Evolutionary conservation across 2,888 invertebrate species (phyloP), one percentile per base, ranked within the genome.

Genomic region (Callyntrura sp.): DNA sequence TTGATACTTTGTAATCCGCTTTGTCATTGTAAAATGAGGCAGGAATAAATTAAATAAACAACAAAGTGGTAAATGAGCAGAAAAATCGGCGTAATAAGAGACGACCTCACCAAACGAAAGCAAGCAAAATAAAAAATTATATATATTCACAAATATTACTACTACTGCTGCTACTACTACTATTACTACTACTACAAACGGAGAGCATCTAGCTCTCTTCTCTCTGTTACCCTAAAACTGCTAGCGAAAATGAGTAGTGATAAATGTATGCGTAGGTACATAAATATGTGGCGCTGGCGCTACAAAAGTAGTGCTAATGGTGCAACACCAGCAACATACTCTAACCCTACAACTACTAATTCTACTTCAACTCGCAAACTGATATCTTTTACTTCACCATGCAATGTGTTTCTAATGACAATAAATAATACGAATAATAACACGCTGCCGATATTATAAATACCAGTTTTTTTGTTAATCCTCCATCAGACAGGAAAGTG

Each of bases 1-100:
- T 87, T 90, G 90, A 90, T 87, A 83, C 87, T 83, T 60, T 87
- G 79, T 90, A 90, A 90, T 90, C 90, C 90, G 90, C 90, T 90
- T 90, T 90, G 87, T 87, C 86, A 86, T 82, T 68, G 73, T 82
- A 68, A 82, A 82, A 83, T 86, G 90, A 90, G 86, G 83, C 85
- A 84, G 79, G 90, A 87, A 90, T 90, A 90, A 90, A 90, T 90
- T 90, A 90, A 90, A 82, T 76, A 83, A 83, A 83, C 76, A 83
- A 28, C 88, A 82, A 86, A 86, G 83, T 90, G 76, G 89, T 65
- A 89, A 89, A 85, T 85, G 79, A 86, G 48, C 45, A 79, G 55
- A 57, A 82, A 90, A 90, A 90, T 87, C 87, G 82, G 86, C 86
- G n/a, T 20, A 68, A 43, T 28, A 43, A 55, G 51, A 43, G 48